Evolutionary conservation across 2,888 invertebrate species (phyloP), one percentile per base, ranked within the genome.

Genomic region (Ichneumon xanthorius): DNA sequence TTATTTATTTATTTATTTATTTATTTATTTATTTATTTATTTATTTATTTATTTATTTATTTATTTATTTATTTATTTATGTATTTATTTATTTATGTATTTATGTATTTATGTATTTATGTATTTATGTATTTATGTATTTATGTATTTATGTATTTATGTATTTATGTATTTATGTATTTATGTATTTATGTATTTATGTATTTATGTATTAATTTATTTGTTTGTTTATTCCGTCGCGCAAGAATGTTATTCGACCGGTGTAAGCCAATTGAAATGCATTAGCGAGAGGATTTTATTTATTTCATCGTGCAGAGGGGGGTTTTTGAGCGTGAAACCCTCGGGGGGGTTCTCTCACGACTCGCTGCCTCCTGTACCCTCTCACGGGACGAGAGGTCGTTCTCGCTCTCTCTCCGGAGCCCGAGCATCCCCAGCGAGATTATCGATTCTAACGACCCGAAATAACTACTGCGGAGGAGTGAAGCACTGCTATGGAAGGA

Each of bases 401-500:
- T 70, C 63, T 78, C 58, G 53, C 78, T 53, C 61, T 72, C 45
- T 80, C 63, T 71, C 68, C 72, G 76, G 76, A 82, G 72, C 82
- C 73, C 80, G 72, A 82, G 82, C 71, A 82, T 85, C 85, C 85
- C 85, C 82, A 80, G 85, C 85, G 80, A 85, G 85, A 82, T 85
- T 85, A 85, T 85, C 85, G 85, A 85, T 85, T 85, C 85, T 85
- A 85, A 85, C 85, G 82, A 85, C 85, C 82, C 85, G 82, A 85
- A 85, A 85, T 85, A 85, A 82, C 85, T 82, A 82, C 82, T 63
- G 72, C 82, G 72, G 72, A 72, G 79, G 50, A 50, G 79, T 65
- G 76, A 81, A 79, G 75, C 58, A 71, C 67, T 61, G 73, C 55
- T 61, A 72, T 37, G 19, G 65, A 65, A 22, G 67, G 68, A 80